A percentile compares a stretch with the other conserved stretches of the same genome.
Conservation (phyloP, 2,113 vertebrate genomes). For the Ciconia stormi region DNA sequence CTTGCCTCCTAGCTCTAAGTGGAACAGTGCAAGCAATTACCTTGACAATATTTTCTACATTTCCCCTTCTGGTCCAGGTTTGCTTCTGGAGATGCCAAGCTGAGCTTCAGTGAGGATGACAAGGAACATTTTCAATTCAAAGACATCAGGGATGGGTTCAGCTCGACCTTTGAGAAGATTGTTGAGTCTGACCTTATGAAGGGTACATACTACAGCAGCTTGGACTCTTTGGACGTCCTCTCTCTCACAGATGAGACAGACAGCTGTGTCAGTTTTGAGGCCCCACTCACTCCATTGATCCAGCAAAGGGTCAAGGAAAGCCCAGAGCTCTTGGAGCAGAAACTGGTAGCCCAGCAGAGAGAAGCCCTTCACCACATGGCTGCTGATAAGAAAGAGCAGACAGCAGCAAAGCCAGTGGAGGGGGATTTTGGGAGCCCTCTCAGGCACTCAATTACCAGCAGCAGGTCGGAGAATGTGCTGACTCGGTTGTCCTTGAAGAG, state of each 20-base stretch:
- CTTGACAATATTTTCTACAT: not conserved
- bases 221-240: constrained; percentile 92
- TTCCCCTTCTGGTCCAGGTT: constrained; percentile 50
- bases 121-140: constrained; percentile 78
- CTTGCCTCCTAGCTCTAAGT: not conserved
- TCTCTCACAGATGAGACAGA: constrained; percentile 96
- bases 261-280: constrained; percentile 96
- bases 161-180: constrained; percentile 94
- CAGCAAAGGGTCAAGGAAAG: constrained; percentile 91
- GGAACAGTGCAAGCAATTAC: not conserved
- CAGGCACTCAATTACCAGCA: constrained; percentile 89
- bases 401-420: constrained; percentile 40
- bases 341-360: constrained; percentile 59
- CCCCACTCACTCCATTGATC: constrained; percentile 92
- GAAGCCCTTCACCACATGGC: constrained; percentile 75
- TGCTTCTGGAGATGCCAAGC: constrained; percentile 62
- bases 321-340: constrained; percentile 83
- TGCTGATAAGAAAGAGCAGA: constrained; percentile 77
- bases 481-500: constrained; percentile 83
- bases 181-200: constrained; percentile 93
- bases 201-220: constrained; percentile 94
- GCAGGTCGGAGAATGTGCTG: constrained; percentile 92
- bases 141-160: constrained; percentile 93
- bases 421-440: constrained; percentile 85
- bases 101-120: constrained; percentile 57